A percentile compares a stretch with the other conserved stretches of the same genome.
phyloP scores from a whole-genome alignment of 2,888 invertebrate species.

The Athalia rosae region DNA sequence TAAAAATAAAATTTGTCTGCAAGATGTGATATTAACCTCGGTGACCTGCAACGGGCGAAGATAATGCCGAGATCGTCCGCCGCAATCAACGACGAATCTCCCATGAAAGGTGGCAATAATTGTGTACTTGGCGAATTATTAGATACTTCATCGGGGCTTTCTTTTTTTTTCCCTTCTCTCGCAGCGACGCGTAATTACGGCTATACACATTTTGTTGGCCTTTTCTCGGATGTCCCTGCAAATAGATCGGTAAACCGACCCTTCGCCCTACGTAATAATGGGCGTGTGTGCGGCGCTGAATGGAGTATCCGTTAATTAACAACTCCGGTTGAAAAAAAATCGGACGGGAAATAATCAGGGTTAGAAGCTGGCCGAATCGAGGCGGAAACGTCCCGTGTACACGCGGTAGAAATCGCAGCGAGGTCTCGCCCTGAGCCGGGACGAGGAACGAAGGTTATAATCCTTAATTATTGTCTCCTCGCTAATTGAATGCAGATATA shows the following conservation, averaged over 20 bases:
- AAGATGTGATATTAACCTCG: conserved; percentile 21
- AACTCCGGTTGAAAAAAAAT: not conserved
- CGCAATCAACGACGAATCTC: conserved; percentile 25
- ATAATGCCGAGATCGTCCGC: conserved; percentile 3
- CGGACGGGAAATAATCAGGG: not conserved
- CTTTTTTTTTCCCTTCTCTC: not conserved
- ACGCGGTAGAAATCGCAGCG: conserved; percentile 19
- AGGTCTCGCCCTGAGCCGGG: conserved; percentile 39
- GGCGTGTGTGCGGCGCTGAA: too few species aligned
- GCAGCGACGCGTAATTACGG: not conserved
- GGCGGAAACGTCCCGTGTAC: not conserved
- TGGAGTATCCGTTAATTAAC: not conserved
- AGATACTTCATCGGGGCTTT: not conserved
- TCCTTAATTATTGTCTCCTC: conserved; percentile 29
- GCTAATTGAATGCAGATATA: conserved; percentile 28
- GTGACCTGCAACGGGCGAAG: not conserved
- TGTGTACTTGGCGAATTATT: not conserved
- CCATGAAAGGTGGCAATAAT: conserved; percentile 34
- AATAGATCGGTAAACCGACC: too few species aligned
- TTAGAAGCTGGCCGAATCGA: not conserved
- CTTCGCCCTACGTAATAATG: too few species aligned
- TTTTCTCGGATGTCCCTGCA: too few species aligned
- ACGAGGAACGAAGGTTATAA: conserved; percentile 23
- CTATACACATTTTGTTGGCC: too few species aligned
- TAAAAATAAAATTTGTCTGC: conserved; percentile 19